Conservation (phyloP, 2,797 vertebrate species). For the Vireo griseus region DNA sequence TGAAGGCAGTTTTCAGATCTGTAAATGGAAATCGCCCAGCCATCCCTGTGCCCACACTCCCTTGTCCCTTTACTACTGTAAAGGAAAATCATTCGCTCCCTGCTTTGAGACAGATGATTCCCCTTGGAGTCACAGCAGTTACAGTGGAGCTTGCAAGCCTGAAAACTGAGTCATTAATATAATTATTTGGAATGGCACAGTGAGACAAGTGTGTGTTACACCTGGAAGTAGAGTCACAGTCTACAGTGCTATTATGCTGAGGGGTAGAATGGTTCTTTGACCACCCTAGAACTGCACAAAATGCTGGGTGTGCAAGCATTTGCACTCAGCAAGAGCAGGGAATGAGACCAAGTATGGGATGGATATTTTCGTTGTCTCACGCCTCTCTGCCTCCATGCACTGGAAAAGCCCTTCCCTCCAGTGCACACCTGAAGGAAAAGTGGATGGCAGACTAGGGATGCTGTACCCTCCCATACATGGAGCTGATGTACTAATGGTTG, state of each 20-base stretch:
- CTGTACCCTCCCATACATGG: rapidly evolving
- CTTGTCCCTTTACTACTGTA: not conserved
- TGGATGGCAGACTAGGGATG: rapidly evolving
- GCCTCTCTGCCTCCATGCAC: not conserved
- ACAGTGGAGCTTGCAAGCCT: not conserved
- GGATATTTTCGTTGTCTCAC: not conserved
- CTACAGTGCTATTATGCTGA: rapidly evolving
- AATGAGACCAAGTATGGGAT: not conserved
- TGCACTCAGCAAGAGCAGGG: not conserved
- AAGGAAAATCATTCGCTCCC: not conserved
- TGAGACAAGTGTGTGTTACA: not conserved
- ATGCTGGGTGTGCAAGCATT: not conserved
- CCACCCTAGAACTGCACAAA: not conserved
- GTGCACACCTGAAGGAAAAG: not conserved
- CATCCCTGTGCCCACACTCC: rapidly evolving
- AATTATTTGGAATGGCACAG: not conserved
- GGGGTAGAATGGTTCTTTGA: not conserved
- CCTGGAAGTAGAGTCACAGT: rapidly evolving
- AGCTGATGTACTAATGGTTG: not conserved
- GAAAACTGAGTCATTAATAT: not conserved
- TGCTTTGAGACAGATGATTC: not conserved
- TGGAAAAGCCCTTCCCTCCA: not conserved
- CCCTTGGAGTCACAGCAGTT: not conserved
- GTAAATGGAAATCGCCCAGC: not conserved
- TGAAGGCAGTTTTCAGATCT: not conserved